These are phyloP conservation scores for Linhomoeus sp. DNA, from an alignment of 2,888 invertebrate species.

Conservation along the genomic window DNA sequence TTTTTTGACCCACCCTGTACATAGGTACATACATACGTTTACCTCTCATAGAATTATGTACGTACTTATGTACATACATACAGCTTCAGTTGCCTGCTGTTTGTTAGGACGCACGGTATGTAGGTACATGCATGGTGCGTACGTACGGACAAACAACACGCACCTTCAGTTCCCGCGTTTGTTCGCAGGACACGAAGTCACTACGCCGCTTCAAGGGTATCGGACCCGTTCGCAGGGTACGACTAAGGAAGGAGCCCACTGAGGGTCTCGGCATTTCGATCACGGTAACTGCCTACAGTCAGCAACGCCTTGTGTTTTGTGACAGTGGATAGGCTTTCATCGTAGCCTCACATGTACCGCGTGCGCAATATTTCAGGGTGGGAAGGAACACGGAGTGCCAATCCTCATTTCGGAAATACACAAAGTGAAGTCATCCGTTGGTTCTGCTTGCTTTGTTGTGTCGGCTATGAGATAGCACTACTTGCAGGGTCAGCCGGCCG, in stretches of 20 bases:
- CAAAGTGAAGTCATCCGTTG: not conserved
- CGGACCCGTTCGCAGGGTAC: constrained; percentile 36
- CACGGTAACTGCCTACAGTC: constrained; percentile 45
- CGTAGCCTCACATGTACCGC: not conserved
- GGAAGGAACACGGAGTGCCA: constrained; percentile 64
- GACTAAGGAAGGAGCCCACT: constrained; percentile 48
- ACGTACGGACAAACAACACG: too few relatives aligned
- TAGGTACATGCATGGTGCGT: too few relatives aligned
- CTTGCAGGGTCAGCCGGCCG: constrained; percentile 50
- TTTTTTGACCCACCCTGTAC: too few relatives aligned
- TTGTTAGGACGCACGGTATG: too few relatives aligned
- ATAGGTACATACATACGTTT: not conserved
- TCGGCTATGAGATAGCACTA: too few relatives aligned
- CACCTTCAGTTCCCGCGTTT: too few relatives aligned
- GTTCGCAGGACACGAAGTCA: not conserved
- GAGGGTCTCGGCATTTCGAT: constrained; percentile 66
- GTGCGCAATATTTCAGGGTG: constrained; percentile 40
- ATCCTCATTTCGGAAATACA: constrained; percentile 61
- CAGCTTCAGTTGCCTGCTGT: too few relatives aligned
- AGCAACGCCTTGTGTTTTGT: not conserved
- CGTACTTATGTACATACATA: too few relatives aligned
- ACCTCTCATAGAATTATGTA: not conserved
- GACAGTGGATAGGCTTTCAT: not conserved
- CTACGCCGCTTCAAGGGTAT: constrained; percentile 27
- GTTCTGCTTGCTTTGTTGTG: too few relatives aligned